phyloP scores from a whole-genome alignment of 2,797 vertebrate species.

The Apogon talboti region DNA sequence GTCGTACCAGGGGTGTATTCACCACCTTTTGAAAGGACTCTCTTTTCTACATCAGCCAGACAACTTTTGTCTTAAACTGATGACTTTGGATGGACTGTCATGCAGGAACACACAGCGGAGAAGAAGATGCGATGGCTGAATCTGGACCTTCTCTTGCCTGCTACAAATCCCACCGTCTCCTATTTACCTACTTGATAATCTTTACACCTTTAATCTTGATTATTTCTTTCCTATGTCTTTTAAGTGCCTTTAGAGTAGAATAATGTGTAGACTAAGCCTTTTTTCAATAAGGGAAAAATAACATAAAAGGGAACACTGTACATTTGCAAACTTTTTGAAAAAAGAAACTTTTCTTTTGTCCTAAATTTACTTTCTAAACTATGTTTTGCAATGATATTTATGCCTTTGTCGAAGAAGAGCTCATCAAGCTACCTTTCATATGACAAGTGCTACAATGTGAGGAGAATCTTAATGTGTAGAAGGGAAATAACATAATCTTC shows the following conservation, averaged over 20 bases:
- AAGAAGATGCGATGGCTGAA: constrained; percentile 40
- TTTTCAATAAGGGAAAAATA: constrained; percentile 54
- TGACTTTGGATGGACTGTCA: constrained; percentile 66
- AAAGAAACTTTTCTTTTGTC: constrained; percentile 54
- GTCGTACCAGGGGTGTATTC: constrained; percentile 22
- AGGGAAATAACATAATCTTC: constrained; percentile 16
- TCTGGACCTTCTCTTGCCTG: constrained; percentile 54
- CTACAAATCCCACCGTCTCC: constrained; percentile 49
- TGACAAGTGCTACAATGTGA: constrained; percentile 59
- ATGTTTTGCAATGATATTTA: constrained; percentile 62
- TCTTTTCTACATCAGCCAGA: constrained; percentile 24
- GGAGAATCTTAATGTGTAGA: constrained; percentile 22
- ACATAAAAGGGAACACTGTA: constrained; percentile 62
- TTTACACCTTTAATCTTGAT: constrained; percentile 77
- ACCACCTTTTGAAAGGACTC: constrained; percentile 2
- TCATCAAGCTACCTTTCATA: constrained; percentile 25
- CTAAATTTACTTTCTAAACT: constrained; percentile 58
- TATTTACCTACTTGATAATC: constrained; percentile 72
- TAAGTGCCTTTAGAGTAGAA: constrained; percentile 94
- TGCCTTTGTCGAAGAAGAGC: constrained; percentile 58
- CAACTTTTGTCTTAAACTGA: constrained; percentile 32
- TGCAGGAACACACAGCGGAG: constrained; percentile 26
- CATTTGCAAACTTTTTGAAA: constrained; percentile 35
- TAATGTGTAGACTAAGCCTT: constrained; percentile 66
- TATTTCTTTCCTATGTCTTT: constrained; percentile 76